Conservation (phyloP, 2,113 vertebrate genomes). For the Lepus americanus region DNA sequence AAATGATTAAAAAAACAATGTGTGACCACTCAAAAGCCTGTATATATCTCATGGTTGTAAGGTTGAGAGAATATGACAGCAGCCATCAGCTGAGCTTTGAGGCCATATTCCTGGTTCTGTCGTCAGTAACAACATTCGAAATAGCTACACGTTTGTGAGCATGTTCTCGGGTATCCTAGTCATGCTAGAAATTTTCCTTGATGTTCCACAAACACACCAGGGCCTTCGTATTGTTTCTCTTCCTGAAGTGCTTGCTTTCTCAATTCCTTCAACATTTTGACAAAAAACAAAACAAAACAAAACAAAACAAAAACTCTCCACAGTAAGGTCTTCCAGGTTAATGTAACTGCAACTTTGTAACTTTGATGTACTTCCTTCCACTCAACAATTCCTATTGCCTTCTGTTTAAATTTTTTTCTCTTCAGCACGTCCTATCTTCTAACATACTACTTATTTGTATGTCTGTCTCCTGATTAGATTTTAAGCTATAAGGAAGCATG, state of each 20-base stretch:
- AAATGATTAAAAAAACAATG: conserved; percentile 40
- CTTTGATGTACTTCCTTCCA: background rate
- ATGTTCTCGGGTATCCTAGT: background rate
- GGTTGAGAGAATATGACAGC: conserved; percentile 38
- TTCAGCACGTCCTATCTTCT: background rate
- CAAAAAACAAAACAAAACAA: background rate
- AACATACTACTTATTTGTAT: conserved; percentile 2
- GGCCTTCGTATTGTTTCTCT: conserved; percentile 5
- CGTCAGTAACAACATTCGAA: background rate
- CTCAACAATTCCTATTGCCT: background rate
- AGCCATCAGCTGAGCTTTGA: background rate
- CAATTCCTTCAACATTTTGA: background rate
- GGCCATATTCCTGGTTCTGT: background rate
- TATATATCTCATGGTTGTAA: background rate
- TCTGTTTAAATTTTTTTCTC: background rate
- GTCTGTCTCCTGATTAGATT: background rate
- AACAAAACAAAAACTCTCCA: background rate
- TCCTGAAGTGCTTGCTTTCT: background rate
- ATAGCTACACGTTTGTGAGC: background rate
- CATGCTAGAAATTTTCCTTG: conserved; percentile 29
- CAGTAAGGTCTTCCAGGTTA: background rate
- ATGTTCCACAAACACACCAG: background rate
- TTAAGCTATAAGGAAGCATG: conserved; percentile 1
- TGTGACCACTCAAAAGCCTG: conserved; percentile 30
- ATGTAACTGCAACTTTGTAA: background rate